Conservation (phyloP, 2,113 vertebrate genomes). For the Halichoerus grypus region DNA sequence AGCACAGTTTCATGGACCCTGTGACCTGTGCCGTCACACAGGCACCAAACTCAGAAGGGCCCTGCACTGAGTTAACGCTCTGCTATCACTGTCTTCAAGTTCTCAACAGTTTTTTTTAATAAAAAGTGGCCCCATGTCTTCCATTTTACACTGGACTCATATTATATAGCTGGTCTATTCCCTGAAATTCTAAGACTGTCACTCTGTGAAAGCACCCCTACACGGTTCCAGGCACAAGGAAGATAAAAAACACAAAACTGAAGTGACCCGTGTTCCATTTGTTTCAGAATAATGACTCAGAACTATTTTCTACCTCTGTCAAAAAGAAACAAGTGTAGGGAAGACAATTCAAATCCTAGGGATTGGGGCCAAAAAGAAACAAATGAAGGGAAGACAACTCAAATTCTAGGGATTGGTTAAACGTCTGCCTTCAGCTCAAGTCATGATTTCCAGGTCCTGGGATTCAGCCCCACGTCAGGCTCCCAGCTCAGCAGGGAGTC, state of each 20-base stretch:
- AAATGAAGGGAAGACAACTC: background rate
- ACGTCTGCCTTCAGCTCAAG: background rate
- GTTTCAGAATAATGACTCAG: slow-evolving; percentile 35
- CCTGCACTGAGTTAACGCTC: background rate
- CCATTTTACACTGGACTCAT: background rate
- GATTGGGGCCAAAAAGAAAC: background rate
- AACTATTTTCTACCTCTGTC: background rate
- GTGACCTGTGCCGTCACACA: background rate
- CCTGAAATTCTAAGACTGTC: background rate
- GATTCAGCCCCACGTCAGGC: background rate
- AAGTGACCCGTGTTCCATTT: background rate
- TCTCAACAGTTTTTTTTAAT: background rate
- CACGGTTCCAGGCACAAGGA: background rate
- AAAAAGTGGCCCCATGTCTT: background rate
- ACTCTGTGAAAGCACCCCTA: background rate
- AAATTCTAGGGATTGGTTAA: background rate
- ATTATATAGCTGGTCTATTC: background rate
- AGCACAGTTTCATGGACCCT: background rate
- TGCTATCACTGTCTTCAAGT: background rate
- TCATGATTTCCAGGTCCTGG: background rate
- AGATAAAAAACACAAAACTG: background rate
- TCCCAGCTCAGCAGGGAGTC: no score
- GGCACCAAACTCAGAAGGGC: background rate
- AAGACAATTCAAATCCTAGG: slow-evolving; percentile 9
- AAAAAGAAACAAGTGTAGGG: background rate